phyloP scores from a whole-genome alignment of 2,797 vertebrate species.

The Nasua narica region DNA sequence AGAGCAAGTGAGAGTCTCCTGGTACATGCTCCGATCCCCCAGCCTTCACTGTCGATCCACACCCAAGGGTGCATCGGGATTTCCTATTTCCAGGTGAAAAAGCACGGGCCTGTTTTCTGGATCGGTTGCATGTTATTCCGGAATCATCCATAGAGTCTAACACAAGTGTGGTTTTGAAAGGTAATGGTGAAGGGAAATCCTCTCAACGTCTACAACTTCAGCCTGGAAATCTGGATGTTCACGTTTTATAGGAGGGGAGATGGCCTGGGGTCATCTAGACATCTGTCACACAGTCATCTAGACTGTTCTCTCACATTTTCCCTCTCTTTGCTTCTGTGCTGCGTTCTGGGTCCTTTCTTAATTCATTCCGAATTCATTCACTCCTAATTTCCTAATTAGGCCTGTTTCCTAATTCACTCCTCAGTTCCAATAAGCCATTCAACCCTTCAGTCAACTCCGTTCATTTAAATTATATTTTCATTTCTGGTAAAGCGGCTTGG shows the following conservation, averaged over 20 bases:
- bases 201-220: neutral
- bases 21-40: fast-evolving
- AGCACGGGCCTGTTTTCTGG: neutral
- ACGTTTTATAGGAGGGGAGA: neutral
- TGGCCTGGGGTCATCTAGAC: no score
- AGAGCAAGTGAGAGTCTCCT: neutral
- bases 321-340: neutral
- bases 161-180: neutral
- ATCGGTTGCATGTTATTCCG: neutral
- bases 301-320: neutral
- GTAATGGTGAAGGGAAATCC: neutral
- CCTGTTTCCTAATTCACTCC: neutral
- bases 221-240: neutral
- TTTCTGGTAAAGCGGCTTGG: neutral
- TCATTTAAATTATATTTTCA: neutral
- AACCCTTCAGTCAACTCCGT: neutral
- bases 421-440: neutral
- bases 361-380: no score
- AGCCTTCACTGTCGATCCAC: neutral
- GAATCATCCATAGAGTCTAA: neutral
- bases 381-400: no score
- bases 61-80: neutral
- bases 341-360: neutral
- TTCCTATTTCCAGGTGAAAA: neutral
- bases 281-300: neutral